Evolutionary conservation across 2,888 invertebrate species (phyloP).

Genomic region (Zeuzera pyrina): DNA sequence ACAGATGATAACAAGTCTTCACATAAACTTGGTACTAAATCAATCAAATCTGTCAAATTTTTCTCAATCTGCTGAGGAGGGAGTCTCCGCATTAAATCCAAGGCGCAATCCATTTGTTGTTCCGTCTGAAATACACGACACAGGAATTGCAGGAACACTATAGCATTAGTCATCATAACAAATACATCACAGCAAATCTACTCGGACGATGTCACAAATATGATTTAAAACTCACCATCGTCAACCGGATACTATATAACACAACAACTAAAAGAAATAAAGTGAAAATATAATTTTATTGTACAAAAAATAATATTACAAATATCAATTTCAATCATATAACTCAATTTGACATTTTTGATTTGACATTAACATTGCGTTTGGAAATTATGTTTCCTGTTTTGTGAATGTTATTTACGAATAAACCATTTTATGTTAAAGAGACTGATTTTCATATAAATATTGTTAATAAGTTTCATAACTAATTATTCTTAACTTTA

Average conservation of each 20-base stretch:
- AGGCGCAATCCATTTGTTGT: conserved; percentile 98
- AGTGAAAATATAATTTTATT: conserved; percentile 16
- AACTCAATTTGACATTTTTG: conserved; percentile 24
- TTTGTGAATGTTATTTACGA: too few species aligned
- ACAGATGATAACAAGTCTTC: conserved; percentile 98
- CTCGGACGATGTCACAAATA: conserved; percentile 4
- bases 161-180: conserved; percentile 66
- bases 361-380: too few species aligned
- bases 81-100: conserved; percentile 98
- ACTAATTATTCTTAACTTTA: too few species aligned
- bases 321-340: conserved; percentile 13
- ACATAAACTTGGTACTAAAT: conserved; percentile 94
- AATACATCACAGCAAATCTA: conserved; percentile 23
- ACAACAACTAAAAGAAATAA: conserved; percentile 19
- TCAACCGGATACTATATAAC: conserved; percentile 16
- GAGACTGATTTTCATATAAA: too few species aligned
- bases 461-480: too few species aligned
- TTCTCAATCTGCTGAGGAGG: conserved; percentile 99
- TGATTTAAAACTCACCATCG: conserved; percentile 36
- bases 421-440: too few species aligned
- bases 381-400: too few species aligned
- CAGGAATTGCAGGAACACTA: conserved; percentile 26
- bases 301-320: conserved; percentile 13
- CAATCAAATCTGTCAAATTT: conserved; percentile 97
- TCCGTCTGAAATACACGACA: conserved; percentile 79